Base-by-base conservation (phyloP, 2,797 vertebrate species). In the Sebastes oblongus region DNA sequence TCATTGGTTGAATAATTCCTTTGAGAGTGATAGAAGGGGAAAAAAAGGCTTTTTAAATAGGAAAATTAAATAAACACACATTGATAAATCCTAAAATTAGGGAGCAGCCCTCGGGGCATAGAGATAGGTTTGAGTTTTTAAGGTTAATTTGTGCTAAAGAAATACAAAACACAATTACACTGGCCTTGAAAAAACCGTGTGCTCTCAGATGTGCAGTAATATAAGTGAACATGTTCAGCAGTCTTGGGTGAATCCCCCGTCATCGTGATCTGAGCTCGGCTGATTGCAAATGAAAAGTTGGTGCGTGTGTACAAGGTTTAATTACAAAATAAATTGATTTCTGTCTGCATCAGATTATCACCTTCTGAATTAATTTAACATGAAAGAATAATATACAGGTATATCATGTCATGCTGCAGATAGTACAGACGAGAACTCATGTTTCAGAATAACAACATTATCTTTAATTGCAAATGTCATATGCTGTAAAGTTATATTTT, bases 41-140 rank as follows among this genome's bases (percentile, higher is more conserved):
- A 27, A 75, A 75, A 80, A 55, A 12, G 65, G 7, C 39, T 58
- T 68, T 85, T 83, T 88, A 79, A 92, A 86, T 75, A 77, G 65
- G 34, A 88, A 88, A 88, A 94, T 89, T 86, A 85, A 92, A 93
- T 85, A 88, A 84, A 82, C 66, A 88, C 58, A 92, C 83, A 84
- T 34, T 88, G 82, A 91, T 93, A 92, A 69, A 93, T 89, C 85
- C 72, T 89, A 66, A 89, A 86, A 78, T 90, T 82, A 84, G 56
- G 67, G 67, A 90, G 89, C 81, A 78, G 62, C 75, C 86, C 83
- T 81, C 50, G 2, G 85, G 88, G 81, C 81, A 81, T 1, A 55
- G 72, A 82, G 65, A 91, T 68, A 75, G 77, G 75, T 83, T 84
- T 79, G 83, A 89, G 88, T 93, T 80, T 80, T 90, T 89, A 88